Base-by-base conservation (phyloP, 2,797 vertebrate genomes). In the Tamandua tetradactyla region DNA sequence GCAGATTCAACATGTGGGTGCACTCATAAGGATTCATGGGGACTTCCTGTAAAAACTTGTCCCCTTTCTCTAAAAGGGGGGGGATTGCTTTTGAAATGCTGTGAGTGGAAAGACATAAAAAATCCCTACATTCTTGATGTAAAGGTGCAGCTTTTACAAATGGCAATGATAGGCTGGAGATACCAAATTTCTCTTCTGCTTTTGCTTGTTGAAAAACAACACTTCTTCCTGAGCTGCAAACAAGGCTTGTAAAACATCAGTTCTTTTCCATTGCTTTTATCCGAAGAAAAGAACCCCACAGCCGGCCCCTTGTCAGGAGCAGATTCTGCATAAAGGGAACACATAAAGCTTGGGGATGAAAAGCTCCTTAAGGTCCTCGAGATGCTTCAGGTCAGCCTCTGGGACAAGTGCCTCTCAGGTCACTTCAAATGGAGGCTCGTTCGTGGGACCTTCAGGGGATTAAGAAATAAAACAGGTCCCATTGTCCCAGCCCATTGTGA, bases 271-370 rank as follows among this genome's bases (percentile, higher is more conserved):
- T 35, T 72, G 89, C 91, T 94, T 84, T 35, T 93, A 89, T 69
- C 68, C 17, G 82, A 93, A 94, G 92, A 94, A 94, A 96, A 90
- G 95, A 92, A 84, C 64, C 52, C 49, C 62, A 11, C 68, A 40
- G 95, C 92, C 92, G 86, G 94, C 89, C 94, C 92, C 97, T 97
- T 75, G 95, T 97, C 96, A 96, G 96, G 80, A 49, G 3, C 71
- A 94, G 64, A 95, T 90, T 86, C 95, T 8, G 75, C 68, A 82
- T 62, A 69, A 96, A 88, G 79, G 87, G 93, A 82, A 66, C 3
- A 71, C 9, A 79, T 93, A 90, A 94, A 95, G 91, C 66, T 0
- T 3, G 0, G 7, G n/a, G 94, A 94, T 93, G 81, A 93, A 97
- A 95, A 93, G 64, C 20, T 35, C 15, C 61, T 86, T 88, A 52